Percentiles rank a stretch among this genome's conserved stretches.
Evolutionary conservation across 2,113 vertebrate species (phyloP).

Genomic region (Zapornia atra): DNA sequence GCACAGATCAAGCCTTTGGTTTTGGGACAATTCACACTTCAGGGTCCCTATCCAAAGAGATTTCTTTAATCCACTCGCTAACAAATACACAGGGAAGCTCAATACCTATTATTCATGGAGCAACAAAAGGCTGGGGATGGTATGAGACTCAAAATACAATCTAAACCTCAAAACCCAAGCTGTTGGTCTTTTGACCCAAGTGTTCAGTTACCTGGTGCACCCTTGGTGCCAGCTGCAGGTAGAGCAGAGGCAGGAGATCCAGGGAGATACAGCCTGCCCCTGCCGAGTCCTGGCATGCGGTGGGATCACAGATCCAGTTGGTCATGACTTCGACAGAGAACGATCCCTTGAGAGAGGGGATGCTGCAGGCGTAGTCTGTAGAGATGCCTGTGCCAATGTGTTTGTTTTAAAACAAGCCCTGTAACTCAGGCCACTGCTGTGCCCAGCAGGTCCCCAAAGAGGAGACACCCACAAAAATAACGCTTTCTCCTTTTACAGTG

Average conservation of each 20-base stretch:
- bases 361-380: not conserved
- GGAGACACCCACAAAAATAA: not conserved
- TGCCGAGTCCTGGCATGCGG: not conserved
- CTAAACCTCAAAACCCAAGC: not conserved
- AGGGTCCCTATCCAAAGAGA: not conserved
- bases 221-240: not conserved
- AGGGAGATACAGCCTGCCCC: not conserved
- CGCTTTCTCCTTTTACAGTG: not conserved
- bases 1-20: not conserved
- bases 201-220: not conserved
- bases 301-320: not conserved
- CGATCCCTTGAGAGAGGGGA: not conserved
- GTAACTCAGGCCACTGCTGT: not conserved
- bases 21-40: not conserved
- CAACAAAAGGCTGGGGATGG: not conserved
- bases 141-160: not conserved
- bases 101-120: not conserved
- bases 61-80: not conserved
- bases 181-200: not conserved
- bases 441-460: not conserved
- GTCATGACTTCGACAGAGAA: not conserved
- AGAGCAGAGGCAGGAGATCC: not conserved
- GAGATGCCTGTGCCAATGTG: not conserved
- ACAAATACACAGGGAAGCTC: not conserved
- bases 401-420: not conserved